Evolutionary conservation across 2,888 invertebrate species (phyloP).

Genomic region (Cataglyphis cursor): DNA sequence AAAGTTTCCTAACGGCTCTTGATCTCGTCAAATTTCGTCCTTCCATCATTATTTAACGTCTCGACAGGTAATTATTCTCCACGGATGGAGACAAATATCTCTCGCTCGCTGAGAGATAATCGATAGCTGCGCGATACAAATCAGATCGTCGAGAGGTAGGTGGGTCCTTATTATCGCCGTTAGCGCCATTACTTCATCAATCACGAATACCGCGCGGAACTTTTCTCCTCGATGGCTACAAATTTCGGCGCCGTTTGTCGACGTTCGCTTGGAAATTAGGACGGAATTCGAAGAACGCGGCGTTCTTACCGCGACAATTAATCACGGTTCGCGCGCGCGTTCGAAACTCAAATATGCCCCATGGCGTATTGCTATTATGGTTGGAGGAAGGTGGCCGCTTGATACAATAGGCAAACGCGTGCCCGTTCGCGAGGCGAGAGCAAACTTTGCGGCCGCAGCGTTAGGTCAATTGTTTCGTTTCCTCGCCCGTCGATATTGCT

Average conservation of each 20-base stretch:
- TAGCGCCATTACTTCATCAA: constrained; percentile 30
- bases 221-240: constrained; percentile 30
- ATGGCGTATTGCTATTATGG: background rate
- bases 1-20: background rate
- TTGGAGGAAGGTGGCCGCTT: background rate
- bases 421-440: constrained; percentile 31
- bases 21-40: background rate
- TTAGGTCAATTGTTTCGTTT: constrained; percentile 53
- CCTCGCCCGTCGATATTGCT: constrained; percentile 48
- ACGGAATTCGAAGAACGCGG: constrained; percentile 48
- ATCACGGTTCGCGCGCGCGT: constrained; percentile 24
- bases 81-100: constrained; percentile 22
- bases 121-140: constrained; percentile 42
- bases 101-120: constrained; percentile 1
- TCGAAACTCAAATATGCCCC: constrained; percentile 42
- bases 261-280: constrained; percentile 42
- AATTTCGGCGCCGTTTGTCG: constrained; percentile 47
- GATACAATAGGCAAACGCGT: constrained; percentile 46
- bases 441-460: constrained; percentile 39
- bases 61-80: constrained; percentile 27
- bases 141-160: background rate
- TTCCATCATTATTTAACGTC: constrained; percentile 8
- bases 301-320: constrained; percentile 43
- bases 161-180: constrained; percentile 33
- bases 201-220: constrained; percentile 26